Conservation (phyloP, 2,888 invertebrate genomes). For the Leucozona laternaria region DNA sequence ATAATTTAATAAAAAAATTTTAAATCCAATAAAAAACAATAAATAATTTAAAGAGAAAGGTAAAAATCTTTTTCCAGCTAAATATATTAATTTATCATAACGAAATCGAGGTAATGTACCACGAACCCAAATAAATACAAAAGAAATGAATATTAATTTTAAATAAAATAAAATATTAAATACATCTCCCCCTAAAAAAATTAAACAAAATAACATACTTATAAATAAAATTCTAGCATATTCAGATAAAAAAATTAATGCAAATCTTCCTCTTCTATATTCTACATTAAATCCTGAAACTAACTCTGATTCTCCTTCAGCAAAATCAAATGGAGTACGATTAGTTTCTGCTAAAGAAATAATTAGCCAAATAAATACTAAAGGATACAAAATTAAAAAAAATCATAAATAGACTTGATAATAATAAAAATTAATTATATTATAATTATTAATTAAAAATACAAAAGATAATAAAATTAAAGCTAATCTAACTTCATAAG, state of each 20-base stretch:
- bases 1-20: constrained; percentile 83
- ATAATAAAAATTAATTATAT: constrained; percentile 84
- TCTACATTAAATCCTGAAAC: constrained; percentile 92
- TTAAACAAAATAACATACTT: constrained; percentile 85
- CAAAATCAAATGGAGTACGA: constrained; percentile 91
- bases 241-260: constrained; percentile 89
- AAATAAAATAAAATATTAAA: constrained; percentile 85
- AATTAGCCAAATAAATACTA: constrained; percentile 85
- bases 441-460: constrained; percentile 86
- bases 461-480: constrained; percentile 87
- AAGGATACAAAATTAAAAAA: constrained; percentile 85
- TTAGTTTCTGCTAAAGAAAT: constrained; percentile 89
- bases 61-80: constrained; percentile 88
- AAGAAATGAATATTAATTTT: constrained; percentile 84
- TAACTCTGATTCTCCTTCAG: constrained; percentile 91
- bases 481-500: constrained; percentile 89
- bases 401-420: constrained; percentile 86
- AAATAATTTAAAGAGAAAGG: constrained; percentile 87
- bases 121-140: constrained; percentile 88
- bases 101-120: constrained; percentile 89
- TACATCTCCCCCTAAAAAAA: constrained; percentile 86
- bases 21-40: constrained; percentile 86
- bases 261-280: constrained; percentile 89
- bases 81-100: constrained; percentile 90
- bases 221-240: constrained; percentile 89